Evolutionary conservation across 2,113 vertebrate species (phyloP).

Genomic region (Eonycteris spelaea): DNA sequence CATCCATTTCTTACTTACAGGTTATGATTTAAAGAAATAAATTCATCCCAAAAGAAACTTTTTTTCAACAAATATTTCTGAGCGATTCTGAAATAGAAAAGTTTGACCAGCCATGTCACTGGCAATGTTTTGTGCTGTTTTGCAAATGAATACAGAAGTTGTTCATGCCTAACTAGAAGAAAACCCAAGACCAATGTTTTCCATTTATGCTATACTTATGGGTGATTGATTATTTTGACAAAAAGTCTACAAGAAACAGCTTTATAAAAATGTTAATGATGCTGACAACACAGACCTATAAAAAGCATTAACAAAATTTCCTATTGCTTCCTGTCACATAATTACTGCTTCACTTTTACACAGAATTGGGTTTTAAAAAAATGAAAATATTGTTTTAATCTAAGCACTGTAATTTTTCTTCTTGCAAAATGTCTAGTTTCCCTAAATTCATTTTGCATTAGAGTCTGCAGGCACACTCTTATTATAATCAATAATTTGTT

Average conservation of each 20-base stretch:
- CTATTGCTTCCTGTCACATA: neutral
- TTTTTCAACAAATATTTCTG: neutral
- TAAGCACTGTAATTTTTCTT: neutral
- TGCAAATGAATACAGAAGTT: neutral
- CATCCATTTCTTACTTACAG: neutral
- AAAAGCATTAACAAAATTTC: neutral
- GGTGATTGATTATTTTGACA: conserved; percentile 22
- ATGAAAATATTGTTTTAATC: neutral
- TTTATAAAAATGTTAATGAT: neutral
- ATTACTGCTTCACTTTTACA: neutral
- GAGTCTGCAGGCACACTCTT: neutral
- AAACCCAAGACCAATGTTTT: neutral
- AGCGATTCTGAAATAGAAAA: neutral
- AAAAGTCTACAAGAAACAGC: neutral
- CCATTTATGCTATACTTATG: neutral
- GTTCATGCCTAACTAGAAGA: neutral
- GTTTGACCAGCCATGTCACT: neutral
- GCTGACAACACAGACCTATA: neutral
- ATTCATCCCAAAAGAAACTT: neutral
- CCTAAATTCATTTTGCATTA: neutral
- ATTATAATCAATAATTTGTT: neutral
- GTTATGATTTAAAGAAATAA: neutral
- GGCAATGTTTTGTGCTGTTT: neutral
- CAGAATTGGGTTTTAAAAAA: neutral
- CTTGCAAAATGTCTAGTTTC: neutral